These are phyloP conservation scores for Synanthedon andrenaeformis DNA, from an alignment of 2,888 invertebrate species.

Conservation along the genomic window DNA sequence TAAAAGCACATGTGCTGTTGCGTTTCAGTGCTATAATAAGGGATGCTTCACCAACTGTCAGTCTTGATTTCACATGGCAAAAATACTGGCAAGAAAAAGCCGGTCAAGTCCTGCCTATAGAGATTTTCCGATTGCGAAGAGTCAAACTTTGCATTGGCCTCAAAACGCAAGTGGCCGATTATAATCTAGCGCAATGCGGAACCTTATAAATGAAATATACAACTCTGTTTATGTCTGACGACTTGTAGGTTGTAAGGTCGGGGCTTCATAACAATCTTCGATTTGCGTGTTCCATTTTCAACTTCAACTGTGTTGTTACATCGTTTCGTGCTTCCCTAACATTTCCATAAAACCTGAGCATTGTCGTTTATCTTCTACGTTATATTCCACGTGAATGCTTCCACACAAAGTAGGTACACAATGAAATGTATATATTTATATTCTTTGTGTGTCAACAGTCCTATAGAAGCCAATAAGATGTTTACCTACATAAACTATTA, in stretches of 20 bases:
- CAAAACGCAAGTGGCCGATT: constrained; percentile 26
- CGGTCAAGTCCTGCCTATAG: not conserved
- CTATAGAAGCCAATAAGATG: not conserved
- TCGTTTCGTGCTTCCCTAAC: not conserved
- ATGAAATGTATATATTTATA: not conserved
- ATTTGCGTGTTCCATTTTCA: constrained; percentile 1
- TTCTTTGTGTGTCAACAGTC: not conserved
- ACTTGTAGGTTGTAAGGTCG: constrained; percentile 14
- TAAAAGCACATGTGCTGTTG: no score
- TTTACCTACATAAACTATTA: no score
- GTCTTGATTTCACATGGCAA: not conserved
- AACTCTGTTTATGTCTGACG: constrained; percentile 32
- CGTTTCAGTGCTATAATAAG: no score
- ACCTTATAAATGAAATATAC: constrained; percentile 33
- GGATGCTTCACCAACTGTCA: no score
- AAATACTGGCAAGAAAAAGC: not conserved
- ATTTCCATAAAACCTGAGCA: not conserved
- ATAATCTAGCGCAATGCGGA: constrained; percentile 39
- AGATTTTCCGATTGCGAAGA: constrained; percentile 17
- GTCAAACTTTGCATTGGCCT: constrained; percentile 26
- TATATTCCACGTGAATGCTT: not conserved
- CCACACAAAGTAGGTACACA: not conserved
- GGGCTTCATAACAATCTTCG: constrained; percentile 12
- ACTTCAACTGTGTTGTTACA: not conserved
- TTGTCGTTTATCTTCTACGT: not conserved